These are phyloP conservation scores for Propithecus perrieri DNA, from an alignment of 2,797 vertebrate genomes.

Conservation along the genomic window DNA sequence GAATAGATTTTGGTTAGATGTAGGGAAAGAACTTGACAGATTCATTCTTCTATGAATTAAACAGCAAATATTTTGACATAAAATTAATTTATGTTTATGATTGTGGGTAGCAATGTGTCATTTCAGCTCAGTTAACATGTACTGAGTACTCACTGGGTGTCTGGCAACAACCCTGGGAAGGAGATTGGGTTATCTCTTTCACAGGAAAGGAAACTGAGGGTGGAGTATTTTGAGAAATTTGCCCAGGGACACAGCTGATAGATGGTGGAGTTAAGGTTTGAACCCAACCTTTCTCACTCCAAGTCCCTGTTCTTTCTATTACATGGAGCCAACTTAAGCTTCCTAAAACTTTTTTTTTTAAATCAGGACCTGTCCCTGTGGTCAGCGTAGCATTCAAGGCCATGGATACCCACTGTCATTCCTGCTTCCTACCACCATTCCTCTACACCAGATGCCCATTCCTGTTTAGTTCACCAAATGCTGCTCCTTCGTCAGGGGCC, in stretches of 20 bases:
- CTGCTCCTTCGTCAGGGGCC: not conserved
- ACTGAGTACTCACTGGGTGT: not conserved
- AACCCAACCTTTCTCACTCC: not conserved
- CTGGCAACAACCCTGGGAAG: not conserved
- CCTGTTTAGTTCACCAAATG: not conserved
- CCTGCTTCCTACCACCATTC: not conserved
- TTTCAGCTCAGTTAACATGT: not conserved
- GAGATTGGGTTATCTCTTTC: not conserved
- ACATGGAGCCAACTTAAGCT: not conserved
- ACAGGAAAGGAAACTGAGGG: not conserved
- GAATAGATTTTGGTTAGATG: slow-evolving; percentile 54
- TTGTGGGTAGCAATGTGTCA: slow-evolving; percentile 50
- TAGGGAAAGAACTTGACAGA: slow-evolving; percentile 54
- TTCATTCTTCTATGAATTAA: slow-evolving; percentile 68
- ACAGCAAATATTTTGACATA: slow-evolving; percentile 67
- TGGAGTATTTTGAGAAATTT: slow-evolving; percentile 11
- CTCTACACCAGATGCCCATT: not conserved
- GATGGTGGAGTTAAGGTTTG: not conserved
- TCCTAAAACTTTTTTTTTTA: not conserved
- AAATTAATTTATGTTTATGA: slow-evolving; percentile 55
- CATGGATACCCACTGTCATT: not conserved
- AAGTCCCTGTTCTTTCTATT: not conserved
- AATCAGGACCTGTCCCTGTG: not conserved
- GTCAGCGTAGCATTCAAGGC: not conserved
- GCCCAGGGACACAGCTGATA: not conserved